Evolutionary conservation across 2,888 invertebrate species (phyloP), one percentile per base, ranked within the genome.

Genomic region (Amphipoea lucens): DNA sequence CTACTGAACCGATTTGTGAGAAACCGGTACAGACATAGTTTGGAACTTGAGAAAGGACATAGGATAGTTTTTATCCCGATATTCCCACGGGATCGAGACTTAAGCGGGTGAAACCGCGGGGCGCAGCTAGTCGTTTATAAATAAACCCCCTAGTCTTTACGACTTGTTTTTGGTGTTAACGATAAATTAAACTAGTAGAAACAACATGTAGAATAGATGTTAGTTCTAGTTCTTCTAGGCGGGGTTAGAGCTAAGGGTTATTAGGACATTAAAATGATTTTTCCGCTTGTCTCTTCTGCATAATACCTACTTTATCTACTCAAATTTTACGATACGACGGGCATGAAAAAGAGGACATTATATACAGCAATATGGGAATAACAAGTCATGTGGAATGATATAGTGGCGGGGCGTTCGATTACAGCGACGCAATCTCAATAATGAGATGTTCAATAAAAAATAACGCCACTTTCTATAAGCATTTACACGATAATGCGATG

Each of bases 391-490:
- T 51, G 9, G 20, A 57, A 54, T 70, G 23, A 79, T 79, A 45
- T 45, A 69, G 11, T 51, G 14, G 51, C 17, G n/a, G 54, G 9
- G 36, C 36, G 42, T 84, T 63, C 71, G n/a, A 68, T 80, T 62
- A 57, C 45, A 68, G 23, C n/a, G 12, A n/a, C 29, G 29, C 80
- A 20, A 71, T 84, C 81, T 60, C 42, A 48, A 63, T 83, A 86
- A 83, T 82, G 78, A 86, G 67, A 60, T 71, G 63, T 68, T 42
- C 69, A 74, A 79, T 84, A 87, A 87, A 86, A 84, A 84, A 70
- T 65, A 73, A 75, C 36, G 20, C 20, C 17, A 65, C 84, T 87
- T 85, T 85, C 84, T 87, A 74, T 62, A 74, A 51, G 57, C 73
- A 78, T 70, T 83, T 67, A 79, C 60, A 62, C 14, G 40, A 71